These are phyloP conservation scores for Sylvicapra grimmia DNA, from an alignment of 2,113 vertebrate species.

Conservation along the genomic window DNA sequence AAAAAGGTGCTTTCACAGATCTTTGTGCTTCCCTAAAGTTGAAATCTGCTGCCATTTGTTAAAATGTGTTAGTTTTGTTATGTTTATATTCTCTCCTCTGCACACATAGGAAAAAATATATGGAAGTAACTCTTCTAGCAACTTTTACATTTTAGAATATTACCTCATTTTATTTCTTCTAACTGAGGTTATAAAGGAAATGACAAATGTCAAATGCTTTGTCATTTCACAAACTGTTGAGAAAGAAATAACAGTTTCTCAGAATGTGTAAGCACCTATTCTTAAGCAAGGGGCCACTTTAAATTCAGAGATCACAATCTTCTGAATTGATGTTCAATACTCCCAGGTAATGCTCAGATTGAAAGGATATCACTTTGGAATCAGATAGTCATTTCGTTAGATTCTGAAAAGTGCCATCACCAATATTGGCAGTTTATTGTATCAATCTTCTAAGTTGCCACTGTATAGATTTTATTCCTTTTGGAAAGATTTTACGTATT, in stretches of 20 bases:
- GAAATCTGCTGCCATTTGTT: conserved; percentile 34
- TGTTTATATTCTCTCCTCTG: conserved; percentile 21
- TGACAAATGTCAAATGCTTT: not conserved
- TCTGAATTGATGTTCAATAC: not conserved
- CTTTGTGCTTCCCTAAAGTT: conserved; percentile 56
- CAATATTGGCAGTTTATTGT: not conserved
- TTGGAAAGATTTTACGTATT: not conserved
- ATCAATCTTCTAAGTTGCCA: not conserved
- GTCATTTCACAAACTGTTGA: not conserved
- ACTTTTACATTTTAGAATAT: conserved; percentile 29
- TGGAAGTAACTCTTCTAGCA: not conserved
- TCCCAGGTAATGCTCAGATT: not conserved
- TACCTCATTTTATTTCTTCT: conserved; percentile 46
- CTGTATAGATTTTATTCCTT: not conserved
- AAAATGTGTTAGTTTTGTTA: conserved; percentile 71
- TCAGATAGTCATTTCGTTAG: not conserved
- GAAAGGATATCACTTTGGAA: not conserved
- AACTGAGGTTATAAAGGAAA: conserved; percentile 32
- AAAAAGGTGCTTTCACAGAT: conserved; percentile 61
- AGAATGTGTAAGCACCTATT: not conserved
- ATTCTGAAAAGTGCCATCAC: not conserved
- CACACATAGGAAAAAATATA: not conserved
- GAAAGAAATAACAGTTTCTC: conserved; percentile 36
- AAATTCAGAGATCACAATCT: not conserved
- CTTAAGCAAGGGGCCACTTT: not conserved